Conservation (phyloP, 2,113 vertebrate species). For the Gallinago undulata region DNA sequence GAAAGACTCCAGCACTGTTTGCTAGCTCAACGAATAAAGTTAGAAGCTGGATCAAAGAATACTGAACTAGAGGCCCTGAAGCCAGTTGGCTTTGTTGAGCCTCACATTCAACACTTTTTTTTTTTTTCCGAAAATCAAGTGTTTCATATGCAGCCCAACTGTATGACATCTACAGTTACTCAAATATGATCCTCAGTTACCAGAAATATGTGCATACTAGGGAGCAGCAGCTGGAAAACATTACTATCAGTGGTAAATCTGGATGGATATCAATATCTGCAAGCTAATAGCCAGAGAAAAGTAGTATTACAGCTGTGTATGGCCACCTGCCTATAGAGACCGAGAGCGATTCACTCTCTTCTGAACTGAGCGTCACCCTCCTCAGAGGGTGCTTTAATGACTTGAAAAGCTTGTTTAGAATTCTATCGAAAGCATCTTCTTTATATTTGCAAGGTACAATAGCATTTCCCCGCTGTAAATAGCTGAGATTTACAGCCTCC, state of each 20-base stretch:
- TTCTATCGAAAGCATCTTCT: neutral
- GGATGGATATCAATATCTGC: neutral
- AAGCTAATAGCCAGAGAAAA: neutral
- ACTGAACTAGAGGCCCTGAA: neutral
- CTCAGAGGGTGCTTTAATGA: neutral
- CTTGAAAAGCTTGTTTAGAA: neutral
- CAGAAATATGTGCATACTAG: neutral
- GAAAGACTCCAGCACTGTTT: neutral
- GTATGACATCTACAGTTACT: neutral
- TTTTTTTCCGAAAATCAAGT: neutral
- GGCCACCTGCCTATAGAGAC: neutral
- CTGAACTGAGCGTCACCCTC: neutral
- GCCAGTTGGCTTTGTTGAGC: neutral
- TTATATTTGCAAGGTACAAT: neutral
- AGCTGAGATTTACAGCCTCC: neutral
- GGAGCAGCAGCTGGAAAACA: conserved; percentile 1
- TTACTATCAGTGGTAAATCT: neutral
- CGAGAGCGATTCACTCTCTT: neutral
- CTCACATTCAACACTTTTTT: neutral
- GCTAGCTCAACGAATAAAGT: neutral
- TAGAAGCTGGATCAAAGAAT: neutral
- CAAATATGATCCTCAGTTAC: neutral
- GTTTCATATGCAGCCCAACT: neutral
- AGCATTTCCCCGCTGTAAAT: neutral
- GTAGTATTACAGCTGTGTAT: neutral